A percentile compares a stretch with the other conserved stretches of the same genome.
Conservation (phyloP, 2,888 invertebrate species). For the Phyllotreta cruciferae region DNA sequence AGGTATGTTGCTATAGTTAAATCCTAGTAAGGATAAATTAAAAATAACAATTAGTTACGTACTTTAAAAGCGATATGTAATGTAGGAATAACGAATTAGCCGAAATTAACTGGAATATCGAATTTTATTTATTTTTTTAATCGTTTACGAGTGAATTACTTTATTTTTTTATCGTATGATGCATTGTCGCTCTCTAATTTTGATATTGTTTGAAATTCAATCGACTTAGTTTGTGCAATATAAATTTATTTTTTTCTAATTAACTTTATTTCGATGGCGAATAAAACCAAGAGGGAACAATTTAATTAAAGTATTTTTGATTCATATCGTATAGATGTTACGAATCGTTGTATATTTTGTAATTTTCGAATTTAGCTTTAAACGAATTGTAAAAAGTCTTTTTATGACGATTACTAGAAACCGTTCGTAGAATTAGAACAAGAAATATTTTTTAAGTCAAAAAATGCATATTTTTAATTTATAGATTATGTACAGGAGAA, state of each 20-base stretch:
- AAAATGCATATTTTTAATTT: constrained; percentile 25
- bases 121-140: too few relatives aligned
- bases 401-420: constrained; percentile 11
- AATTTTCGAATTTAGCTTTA: constrained; percentile 33
- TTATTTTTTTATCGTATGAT: background rate
- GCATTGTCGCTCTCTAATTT: background rate
- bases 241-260: constrained; percentile 10
- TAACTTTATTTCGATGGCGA: constrained; percentile 10
- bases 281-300: constrained; percentile 34
- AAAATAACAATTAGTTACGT: too few relatives aligned
- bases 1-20: constrained; percentile 9
- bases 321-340: constrained; percentile 36
- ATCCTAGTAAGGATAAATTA: background rate
- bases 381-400: constrained; percentile 25
- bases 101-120: too few relatives aligned
- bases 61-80: too few relatives aligned
- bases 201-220: constrained; percentile 8
- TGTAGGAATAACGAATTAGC: too few relatives aligned
- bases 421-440: constrained; percentile 19
- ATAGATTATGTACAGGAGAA: constrained; percentile 22
- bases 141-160: too few relatives aligned
- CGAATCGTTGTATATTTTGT: constrained; percentile 30
- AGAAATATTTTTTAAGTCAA: constrained; percentile 27
- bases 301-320: constrained; percentile 31
- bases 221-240: constrained; percentile 16